Percentiles rank a stretch among this genome's conserved stretches.
phyloP scores from a whole-genome alignment of 2,888 invertebrate genomes.

The Temnothorax unifasciatus region DNA sequence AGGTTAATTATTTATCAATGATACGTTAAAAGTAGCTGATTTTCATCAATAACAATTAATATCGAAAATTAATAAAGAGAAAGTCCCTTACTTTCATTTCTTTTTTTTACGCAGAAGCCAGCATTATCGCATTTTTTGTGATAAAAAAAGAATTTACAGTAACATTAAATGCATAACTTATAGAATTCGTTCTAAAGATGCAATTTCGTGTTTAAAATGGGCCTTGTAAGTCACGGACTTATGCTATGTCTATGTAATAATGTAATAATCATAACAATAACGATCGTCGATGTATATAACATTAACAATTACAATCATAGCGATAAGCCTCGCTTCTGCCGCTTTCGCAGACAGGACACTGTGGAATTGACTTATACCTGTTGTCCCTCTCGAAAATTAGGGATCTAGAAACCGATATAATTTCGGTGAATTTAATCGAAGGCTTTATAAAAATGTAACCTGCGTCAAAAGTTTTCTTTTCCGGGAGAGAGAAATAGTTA shows the following conservation, averaged over 20 bases:
- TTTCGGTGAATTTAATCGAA: conserved; percentile 11
- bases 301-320: conserved; percentile 24
- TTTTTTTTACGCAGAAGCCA: conserved; percentile 27
- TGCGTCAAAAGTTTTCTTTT: neutral
- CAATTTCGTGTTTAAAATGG: conserved; percentile 3
- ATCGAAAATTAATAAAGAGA: conserved; percentile 20
- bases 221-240: conserved; percentile 1
- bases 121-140: conserved; percentile 21
- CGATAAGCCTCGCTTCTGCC: conserved; percentile 14
- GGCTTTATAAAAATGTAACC: neutral
- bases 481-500: neutral
- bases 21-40: neutral
- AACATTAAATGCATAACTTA: neutral
- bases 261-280: conserved; percentile 10
- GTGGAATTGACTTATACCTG: conserved; percentile 15
- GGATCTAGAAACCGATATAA: conserved; percentile 42
- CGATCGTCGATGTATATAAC: neutral
- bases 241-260: neutral
- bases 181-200: conserved; percentile 4
- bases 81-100: conserved; percentile 7
- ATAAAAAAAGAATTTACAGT: conserved; percentile 11
- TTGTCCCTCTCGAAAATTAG: neutral
- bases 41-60: conserved; percentile 28
- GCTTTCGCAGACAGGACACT: conserved; percentile 4
- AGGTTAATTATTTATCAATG: neutral